Conservation (phyloP, 2,888 invertebrate species). For the Schizaphis graminum region DNA sequence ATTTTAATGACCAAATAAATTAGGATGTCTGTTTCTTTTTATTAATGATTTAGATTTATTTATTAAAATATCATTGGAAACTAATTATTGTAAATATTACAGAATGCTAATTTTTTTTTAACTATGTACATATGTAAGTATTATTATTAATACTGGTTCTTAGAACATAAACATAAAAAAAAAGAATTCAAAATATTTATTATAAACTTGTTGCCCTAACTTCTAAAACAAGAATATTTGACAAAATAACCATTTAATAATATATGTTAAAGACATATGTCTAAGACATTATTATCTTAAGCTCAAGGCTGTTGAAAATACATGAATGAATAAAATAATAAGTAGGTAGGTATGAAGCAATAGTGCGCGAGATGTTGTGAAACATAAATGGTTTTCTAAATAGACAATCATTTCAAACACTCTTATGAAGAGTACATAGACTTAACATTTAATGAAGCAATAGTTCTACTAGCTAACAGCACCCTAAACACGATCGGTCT, state of each 20-base stretch:
- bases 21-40: neutral
- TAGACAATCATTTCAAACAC: neutral
- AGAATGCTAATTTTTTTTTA: neutral
- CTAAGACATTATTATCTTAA: neutral
- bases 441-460: neutral
- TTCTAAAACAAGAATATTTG: neutral
- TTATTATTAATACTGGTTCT: neutral
- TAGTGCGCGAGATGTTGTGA: too few relatives aligned
- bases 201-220: neutral
- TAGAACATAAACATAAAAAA: neutral
- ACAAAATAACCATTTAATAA: neutral
- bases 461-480: neutral
- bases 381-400: neutral
- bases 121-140: neutral
- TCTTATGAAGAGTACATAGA: neutral
- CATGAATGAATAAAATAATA: neutral
- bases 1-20: neutral
- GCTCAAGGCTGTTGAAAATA: neutral
- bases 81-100: neutral
- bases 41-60: neutral
- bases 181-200: neutral
- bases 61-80: neutral
- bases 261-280: neutral
- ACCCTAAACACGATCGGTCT: neutral
- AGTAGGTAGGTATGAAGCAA: neutral